Evolutionary conservation across 2,888 invertebrate species (phyloP).

Genomic region (Pharmacophagus antenor): DNA sequence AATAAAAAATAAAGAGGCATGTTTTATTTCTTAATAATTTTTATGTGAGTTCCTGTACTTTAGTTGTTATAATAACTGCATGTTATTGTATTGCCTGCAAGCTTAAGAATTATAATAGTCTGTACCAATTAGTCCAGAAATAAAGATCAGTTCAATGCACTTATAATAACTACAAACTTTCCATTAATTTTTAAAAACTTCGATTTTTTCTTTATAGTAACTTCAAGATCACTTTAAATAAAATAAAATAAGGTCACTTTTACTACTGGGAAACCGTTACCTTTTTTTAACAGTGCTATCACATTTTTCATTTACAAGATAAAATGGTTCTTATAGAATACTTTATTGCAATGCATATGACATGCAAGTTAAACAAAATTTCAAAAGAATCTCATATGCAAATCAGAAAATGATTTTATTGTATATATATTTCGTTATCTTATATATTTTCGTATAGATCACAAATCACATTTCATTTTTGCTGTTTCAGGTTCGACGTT

Average conservation of each 20-base stretch:
- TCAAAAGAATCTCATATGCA: too few relatives aligned
- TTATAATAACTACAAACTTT: conserved; percentile 14
- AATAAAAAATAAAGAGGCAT: conserved; percentile 23
- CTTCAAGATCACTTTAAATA: neutral
- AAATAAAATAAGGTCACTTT: too few relatives aligned
- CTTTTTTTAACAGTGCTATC: too few relatives aligned
- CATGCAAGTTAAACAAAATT: too few relatives aligned
- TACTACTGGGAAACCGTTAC: too few relatives aligned
- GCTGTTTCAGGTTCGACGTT: conserved; percentile 46
- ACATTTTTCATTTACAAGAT: too few relatives aligned
- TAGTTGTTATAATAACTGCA: conserved; percentile 27
- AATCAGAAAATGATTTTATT: neutral
- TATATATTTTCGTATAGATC: conserved; percentile 2
- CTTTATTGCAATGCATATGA: too few relatives aligned
- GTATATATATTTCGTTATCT: neutral
- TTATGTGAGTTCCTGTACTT: conserved; percentile 24
- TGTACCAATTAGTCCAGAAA: conserved; percentile 30
- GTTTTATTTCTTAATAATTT: conserved; percentile 11
- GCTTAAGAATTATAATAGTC: conserved; percentile 28
- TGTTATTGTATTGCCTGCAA: conserved; percentile 29
- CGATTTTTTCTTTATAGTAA: neutral
- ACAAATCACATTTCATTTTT: conserved; percentile 25
- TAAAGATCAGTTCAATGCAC: conserved; percentile 27
- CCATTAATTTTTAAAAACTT: too few relatives aligned
- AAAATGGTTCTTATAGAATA: too few relatives aligned